Percentiles rank a stretch among this genome's conserved stretches.
phyloP scores from a whole-genome alignment of 2,113 vertebrate genomes.

The Tyto alba region DNA sequence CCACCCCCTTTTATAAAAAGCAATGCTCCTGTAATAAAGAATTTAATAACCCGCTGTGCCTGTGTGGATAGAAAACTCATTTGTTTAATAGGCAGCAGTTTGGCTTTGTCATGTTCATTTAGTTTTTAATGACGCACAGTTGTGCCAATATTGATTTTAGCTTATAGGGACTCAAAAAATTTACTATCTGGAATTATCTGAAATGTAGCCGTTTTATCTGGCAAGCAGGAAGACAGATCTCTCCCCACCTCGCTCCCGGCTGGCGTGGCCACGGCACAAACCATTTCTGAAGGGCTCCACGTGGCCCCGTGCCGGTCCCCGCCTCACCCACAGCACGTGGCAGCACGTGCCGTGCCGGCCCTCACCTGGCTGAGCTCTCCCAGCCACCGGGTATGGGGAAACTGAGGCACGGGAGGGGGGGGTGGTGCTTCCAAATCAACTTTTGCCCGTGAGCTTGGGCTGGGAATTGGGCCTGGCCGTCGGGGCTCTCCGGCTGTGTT shows the following conservation, averaged over 20 bases:
- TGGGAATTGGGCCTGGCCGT: background rate
- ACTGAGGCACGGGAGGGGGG: background rate
- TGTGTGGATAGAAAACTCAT: slow-evolving; percentile 70
- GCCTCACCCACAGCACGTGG: background rate
- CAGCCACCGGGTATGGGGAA: background rate
- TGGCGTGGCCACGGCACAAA: accelerated
- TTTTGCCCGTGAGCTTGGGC: accelerated
- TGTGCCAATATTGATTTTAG: slow-evolving; percentile 85
- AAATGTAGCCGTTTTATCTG: slow-evolving; percentile 54
- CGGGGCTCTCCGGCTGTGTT: accelerated
- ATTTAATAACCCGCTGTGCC: slow-evolving; percentile 76
- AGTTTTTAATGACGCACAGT: slow-evolving; percentile 80
- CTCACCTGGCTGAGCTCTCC: background rate
- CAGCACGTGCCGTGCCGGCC: accelerated
- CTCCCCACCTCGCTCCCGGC: background rate
- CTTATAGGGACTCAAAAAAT: slow-evolving; percentile 80
- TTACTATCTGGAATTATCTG: slow-evolving; percentile 74
- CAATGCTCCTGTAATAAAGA: slow-evolving; percentile 69
- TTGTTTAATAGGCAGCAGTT: slow-evolving; percentile 79
- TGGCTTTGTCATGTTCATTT: slow-evolving; percentile 81
- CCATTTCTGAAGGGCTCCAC: background rate
- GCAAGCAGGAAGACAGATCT: slow-evolving; percentile 2
- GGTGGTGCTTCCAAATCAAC: background rate
- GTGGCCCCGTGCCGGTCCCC: background rate
- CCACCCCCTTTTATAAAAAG: slow-evolving; percentile 27